Base-by-base conservation (phyloP, 1,140 invertebrate genomes). In the Leptinotarsa lineolata region DNA sequence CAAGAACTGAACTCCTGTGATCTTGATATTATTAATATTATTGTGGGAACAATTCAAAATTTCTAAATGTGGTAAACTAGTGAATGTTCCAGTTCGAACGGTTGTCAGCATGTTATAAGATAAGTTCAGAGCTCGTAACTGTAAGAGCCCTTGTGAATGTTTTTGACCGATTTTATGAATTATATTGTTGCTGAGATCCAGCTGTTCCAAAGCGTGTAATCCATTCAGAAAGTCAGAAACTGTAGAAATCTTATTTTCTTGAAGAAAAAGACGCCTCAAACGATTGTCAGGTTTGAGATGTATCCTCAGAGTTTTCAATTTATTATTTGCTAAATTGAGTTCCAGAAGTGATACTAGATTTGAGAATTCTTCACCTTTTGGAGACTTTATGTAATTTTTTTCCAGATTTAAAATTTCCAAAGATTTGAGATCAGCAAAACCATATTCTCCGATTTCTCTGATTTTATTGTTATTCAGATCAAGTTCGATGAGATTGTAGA, bases 401-500 rank as follows among this genome's bases (percentile, higher is more conserved):
- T 75, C 70, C 61, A 84, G 75, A 73, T 87, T 79, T 2, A 93
- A 76, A 24, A 84, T 80, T 45, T 84, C 82, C n/a, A 93, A 81
- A 59, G 87, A 86, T 2, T 80, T 83, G 11, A 92, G 75, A 18
- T 85, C 80, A 39, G 84, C 85, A 70, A 92, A 89, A 22, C 83
- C 86, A 22, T 83, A 86, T 68, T 88, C 88, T 64, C 71, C 70
- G 5, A 92, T 89, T 8, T 91, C 86, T 71, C 85, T 71, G 12
- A 84, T 79, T 2, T 67, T 21, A 73, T 84, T 84, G 66, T 78
- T 71, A 18, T 66, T 69, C 39, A 84, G 72, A 75, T 88, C 77
- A 3, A 93, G 78, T 21, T 84, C 82, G 45, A 84, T 82, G 16
- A 93, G 81, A 60, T 87, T 87, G 1, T 77, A 82, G 4, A 92